Evolutionary conservation across 1,140 invertebrate species (phyloP).

Genomic region (Drosophila suzukii): DNA sequence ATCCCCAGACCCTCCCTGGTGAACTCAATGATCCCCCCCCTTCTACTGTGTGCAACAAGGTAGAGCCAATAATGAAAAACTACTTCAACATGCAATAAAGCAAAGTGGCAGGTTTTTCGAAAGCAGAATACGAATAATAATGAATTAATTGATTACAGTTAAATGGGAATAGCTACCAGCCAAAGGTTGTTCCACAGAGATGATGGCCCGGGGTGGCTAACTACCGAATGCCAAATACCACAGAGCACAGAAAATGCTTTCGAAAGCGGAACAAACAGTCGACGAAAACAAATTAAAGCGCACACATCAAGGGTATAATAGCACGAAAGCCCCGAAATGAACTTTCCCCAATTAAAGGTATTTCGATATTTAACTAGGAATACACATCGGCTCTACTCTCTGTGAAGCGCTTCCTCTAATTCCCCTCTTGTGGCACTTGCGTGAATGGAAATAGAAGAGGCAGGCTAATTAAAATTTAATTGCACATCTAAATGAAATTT

Average conservation of each 20-base stretch:
- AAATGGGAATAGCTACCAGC: constrained; percentile 46
- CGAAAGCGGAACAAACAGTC: constrained; percentile 10
- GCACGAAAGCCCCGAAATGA: constrained; percentile 39
- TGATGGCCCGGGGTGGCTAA: not conserved
- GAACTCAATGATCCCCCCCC: constrained; percentile 14
- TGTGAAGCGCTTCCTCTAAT: not conserved
- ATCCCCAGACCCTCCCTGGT: not conserved
- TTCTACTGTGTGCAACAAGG: constrained; percentile 54
- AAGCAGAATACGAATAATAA: constrained; percentile 76
- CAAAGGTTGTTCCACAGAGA: constrained; percentile 1
- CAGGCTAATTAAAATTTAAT: constrained; percentile 79
- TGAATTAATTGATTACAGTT: constrained; percentile 81
- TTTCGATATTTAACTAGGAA: constrained; percentile 48
- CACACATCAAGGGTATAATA: constrained; percentile 55
- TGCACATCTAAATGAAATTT: constrained; percentile 79
- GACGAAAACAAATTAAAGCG: constrained; percentile 38
- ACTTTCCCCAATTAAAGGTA: constrained; percentile 58
- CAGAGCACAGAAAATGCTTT: constrained; percentile 34
- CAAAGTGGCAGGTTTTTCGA: constrained; percentile 74
- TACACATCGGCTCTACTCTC: constrained; percentile 32
- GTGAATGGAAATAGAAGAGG: constrained; percentile 49
- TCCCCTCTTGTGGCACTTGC: not conserved
- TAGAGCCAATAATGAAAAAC: constrained; percentile 72
- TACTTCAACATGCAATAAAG: constrained; percentile 80
- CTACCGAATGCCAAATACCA: constrained; percentile 28